These are phyloP conservation scores for Neopelma chrysocephalum DNA, from an alignment of 2,797 vertebrate genomes.

Conservation along the genomic window DNA sequence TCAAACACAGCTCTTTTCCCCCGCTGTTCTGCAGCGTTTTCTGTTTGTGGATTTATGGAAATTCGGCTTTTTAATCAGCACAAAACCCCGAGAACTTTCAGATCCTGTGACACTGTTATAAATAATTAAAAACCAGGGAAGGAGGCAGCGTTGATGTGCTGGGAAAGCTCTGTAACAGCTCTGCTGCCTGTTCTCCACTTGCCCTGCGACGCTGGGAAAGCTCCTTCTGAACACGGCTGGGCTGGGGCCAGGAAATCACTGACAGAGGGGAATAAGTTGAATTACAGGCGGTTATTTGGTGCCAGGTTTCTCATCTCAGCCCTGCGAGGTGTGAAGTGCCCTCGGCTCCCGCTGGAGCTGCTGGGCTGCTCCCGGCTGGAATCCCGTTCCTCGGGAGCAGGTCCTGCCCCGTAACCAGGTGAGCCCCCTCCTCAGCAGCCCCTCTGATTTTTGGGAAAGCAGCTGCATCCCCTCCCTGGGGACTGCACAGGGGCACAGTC, in stretches of 20 bases:
- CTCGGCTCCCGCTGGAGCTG: slow-evolving; percentile 17
- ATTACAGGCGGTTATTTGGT: slow-evolving; percentile 27
- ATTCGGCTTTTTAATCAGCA: not conserved
- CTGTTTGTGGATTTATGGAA: not conserved
- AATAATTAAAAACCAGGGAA: not conserved
- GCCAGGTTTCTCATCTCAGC: slow-evolving; percentile 50
- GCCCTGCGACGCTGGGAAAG: not conserved
- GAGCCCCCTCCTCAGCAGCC: not conserved
- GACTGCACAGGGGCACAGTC: not conserved
- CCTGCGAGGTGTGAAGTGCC: slow-evolving; percentile 37
- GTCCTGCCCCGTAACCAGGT: not conserved
- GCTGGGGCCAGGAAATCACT: slow-evolving; percentile 29
- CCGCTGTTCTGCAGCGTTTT: not conserved
- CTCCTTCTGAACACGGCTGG: slow-evolving; percentile 9
- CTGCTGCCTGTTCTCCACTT: not conserved
- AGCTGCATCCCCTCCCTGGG: too few species aligned
- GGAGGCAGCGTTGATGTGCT: not conserved
- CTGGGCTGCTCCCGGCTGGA: slow-evolving; percentile 1
- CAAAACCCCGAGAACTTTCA: not conserved
- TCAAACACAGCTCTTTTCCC: not conserved
- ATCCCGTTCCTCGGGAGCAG: not conserved
- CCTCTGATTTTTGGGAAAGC: not conserved
- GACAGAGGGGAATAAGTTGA: slow-evolving; percentile 12
- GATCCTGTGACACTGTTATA: not conserved
- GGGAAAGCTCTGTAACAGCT: not conserved